Percentiles rank a stretch among this genome's conserved stretches.
phyloP scores from a whole-genome alignment of 2,113 vertebrate genomes.

The Vulpes lagopus region DNA sequence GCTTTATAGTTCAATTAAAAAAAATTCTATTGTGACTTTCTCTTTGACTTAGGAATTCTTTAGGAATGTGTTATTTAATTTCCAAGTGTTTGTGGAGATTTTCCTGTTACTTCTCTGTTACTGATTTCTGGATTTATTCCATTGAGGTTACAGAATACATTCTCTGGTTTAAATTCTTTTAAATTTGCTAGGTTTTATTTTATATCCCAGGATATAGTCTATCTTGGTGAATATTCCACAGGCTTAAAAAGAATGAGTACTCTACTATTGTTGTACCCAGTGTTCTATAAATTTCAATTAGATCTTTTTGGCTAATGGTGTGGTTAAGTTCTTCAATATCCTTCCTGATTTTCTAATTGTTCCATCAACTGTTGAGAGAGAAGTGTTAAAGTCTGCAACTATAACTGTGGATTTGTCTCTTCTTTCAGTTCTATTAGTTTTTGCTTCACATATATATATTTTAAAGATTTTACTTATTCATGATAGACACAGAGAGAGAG shows the following conservation, averaged over 20 bases:
- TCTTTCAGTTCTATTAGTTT: background rate
- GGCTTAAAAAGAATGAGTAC: background rate
- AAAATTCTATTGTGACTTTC: background rate
- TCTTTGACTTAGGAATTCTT: conserved; percentile 9
- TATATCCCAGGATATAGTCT: background rate
- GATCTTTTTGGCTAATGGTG: background rate
- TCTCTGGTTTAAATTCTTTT: conserved; percentile 13
- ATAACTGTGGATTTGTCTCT: background rate
- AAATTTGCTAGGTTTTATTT: conserved; percentile 12
- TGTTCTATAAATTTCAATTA: background rate
- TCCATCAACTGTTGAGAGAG: background rate
- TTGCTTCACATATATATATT: background rate
- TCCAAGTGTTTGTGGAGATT: background rate
- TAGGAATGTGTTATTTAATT: background rate
- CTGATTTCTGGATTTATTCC: background rate
- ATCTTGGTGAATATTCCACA: background rate
- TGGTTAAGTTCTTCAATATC: background rate
- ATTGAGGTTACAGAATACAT: background rate
- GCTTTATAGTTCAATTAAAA: background rate
- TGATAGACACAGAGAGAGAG: too few relatives aligned
- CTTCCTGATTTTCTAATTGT: background rate
- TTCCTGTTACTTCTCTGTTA: background rate
- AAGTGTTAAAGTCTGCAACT: background rate
- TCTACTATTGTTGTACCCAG: background rate
- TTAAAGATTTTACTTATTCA: too few relatives aligned